Evolutionary conservation across 2,888 invertebrate species (phyloP), one percentile per base, ranked within the genome.

Genomic region (Drosophila mimica): DNA sequence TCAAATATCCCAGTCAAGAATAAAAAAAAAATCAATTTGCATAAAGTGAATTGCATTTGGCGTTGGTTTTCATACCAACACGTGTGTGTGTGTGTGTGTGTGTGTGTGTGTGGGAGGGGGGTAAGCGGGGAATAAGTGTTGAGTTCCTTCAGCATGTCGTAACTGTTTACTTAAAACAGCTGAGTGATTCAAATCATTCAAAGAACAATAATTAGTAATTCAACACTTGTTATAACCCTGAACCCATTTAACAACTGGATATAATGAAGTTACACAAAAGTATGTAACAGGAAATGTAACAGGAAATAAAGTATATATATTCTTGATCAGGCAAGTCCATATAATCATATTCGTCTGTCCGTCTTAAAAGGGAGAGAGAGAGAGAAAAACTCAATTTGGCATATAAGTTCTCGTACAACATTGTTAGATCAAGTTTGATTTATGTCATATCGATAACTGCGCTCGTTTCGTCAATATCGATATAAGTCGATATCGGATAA

Each of bases 21-120:
- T n/a, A 33, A 46, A 56, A 56, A 56, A 25, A 58, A 48, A 34
- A 38, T 51, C 28, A 25, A 81, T 84, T 87, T 74, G 84, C 87
- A 84, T 87, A 80, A 80, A 71, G 67, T 78, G 70, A 84, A 74
- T 80, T 87, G 87, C 81, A 83, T 53, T 81, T 79, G 75, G 58
- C 34, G 70, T 74, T 64, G 49, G 59, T 53, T 70, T 74, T 57
- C 78, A n/a, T 36, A 36, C 53, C 36, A 5, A 25, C 13, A 20
- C 11, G 6, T 20, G 11, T 20, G 11, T 43, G 11, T 11, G 43
- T 20, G 20, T 17, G 33, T 33, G 11, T 33, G 9, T 33, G 33
- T 1, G 13, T 4, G 34, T 34, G 34, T 34, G 33, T 34, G 13
- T 40, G 8, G 4, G 4, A 34, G 4, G 4, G 43, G 11, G 40